Base-by-base conservation (phyloP, 2,113 vertebrate genomes). In the Gymnocephalus cernua region DNA sequence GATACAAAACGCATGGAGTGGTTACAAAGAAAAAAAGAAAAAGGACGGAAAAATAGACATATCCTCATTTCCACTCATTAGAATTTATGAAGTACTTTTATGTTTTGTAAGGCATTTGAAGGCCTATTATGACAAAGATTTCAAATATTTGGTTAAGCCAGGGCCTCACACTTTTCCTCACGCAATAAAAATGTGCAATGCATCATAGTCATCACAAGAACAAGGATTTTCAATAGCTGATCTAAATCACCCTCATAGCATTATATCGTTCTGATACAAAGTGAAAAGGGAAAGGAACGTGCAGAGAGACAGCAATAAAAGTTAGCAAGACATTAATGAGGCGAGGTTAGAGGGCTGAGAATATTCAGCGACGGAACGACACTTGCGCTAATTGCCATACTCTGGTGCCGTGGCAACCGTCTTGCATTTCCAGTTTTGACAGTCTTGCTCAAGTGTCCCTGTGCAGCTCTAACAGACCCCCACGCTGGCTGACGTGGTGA, bases 251-350 rank as follows among this genome's bases (percentile, higher is more conserved):
- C 2, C n/a, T 0, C 16, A 38, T 6, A 29, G 67, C 18, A 56
- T 12, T 12, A 50, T 19, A n/a, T 45, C 41, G 13, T 11, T 86
- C 54, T 57, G 21, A 63, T 23, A 18, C 21, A 51, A 62, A 50
- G 5, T 16, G 18, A 77, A n/a, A 8, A 57, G 12, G 11, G 45
- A 44, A 59, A 48, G 48, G 47, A 57, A 16, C 1, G 1, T 2
- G 62, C 14, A 65, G 57, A 32, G 15, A 58, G 50, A 44, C 50
- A 6, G 57, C 63, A 53, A 11, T 6, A 70, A 51, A 75, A 80
- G 74, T 69, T 69, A 74, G 66, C 38, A 3, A 83, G 80, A 64
- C 32, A 44, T 58, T 84, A 84, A 87, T 77, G 78, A 89, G 80
- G 38, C 9, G 21, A 61, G 63, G 76, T 90, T 45, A 44, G 44